Evolutionary conservation across 1,140 invertebrate genomes (phyloP).

Genomic region (Atta texana): DNA sequence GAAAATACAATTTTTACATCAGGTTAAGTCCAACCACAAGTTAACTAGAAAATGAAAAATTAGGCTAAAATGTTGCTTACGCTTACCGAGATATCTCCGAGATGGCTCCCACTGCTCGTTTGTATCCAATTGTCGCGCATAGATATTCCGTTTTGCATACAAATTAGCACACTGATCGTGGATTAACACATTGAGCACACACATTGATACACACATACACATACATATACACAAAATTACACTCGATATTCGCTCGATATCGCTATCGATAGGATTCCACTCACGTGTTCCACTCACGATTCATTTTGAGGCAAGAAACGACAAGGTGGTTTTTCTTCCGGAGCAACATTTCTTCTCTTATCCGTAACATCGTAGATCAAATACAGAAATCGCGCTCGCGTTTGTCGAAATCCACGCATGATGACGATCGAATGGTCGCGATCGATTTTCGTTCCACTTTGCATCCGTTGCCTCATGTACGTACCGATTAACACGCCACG

Average conservation of each 20-base stretch:
- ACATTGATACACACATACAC: not conserved
- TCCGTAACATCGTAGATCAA: not conserved
- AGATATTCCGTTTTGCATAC: constrained; percentile 28
- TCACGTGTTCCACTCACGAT: not conserved
- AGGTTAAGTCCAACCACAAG: too few species aligned
- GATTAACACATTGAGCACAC: constrained; percentile 11
- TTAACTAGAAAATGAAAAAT: too few species aligned
- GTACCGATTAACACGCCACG: not conserved
- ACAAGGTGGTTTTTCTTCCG: not conserved
- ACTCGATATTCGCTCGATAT: not conserved
- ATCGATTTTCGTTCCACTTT: not conserved
- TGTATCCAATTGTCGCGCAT: constrained; percentile 9
- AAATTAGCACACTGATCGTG: constrained; percentile 13
- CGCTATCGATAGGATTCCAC: not conserved
- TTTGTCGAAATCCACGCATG: not conserved
- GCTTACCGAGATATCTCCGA: constrained; percentile 1
- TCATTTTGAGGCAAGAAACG: not conserved
- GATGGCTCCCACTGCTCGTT: not conserved
- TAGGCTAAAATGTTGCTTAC: not conserved
- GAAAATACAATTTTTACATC: too few species aligned
- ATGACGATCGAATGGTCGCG: not conserved
- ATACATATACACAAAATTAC: not conserved
- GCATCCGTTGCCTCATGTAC: not conserved
- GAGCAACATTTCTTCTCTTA: not conserved
- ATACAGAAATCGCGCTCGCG: not conserved